phyloP scores from a whole-genome alignment of 2,888 invertebrate genomes.

The Lepeophtheirus nordmannii region DNA sequence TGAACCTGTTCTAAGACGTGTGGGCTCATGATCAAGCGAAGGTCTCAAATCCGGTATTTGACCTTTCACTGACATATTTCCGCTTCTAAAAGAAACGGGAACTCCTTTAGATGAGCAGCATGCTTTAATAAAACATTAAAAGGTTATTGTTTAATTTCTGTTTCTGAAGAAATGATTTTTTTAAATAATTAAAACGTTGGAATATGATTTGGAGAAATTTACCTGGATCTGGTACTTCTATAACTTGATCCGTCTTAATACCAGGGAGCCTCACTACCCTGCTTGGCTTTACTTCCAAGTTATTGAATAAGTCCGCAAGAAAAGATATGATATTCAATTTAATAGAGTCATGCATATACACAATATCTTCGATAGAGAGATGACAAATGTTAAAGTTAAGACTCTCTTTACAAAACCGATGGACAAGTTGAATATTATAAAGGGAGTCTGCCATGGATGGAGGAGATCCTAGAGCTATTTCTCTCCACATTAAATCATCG shows the following conservation, averaged over 20 bases:
- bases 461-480: conserved; percentile 36
- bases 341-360: conserved; percentile 72
- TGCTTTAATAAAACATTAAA: neutral
- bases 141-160: neutral
- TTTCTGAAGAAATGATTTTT: neutral
- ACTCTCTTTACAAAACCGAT: conserved; percentile 66
- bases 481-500: conserved; percentile 54
- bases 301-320: conserved; percentile 81
- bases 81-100: conserved; percentile 11
- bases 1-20: conserved; percentile 25
- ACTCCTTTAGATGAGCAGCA: conserved; percentile 4
- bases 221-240: conserved; percentile 23
- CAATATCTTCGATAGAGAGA: conserved; percentile 85
- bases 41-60: conserved; percentile 31
- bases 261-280: conserved; percentile 63
- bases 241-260: conserved; percentile 16
- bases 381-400: conserved; percentile 79
- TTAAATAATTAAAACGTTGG: neutral
- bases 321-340: conserved; percentile 75
- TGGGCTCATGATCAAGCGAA: conserved; percentile 30
- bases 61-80: conserved; percentile 28
- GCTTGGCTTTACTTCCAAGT: conserved; percentile 79
- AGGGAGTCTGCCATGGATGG: conserved; percentile 73
- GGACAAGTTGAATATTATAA: conserved; percentile 73
- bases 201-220: neutral